Conservation (phyloP, 92 coral and sea anemone genomes). For the Parazoanthus darwini region DNA sequence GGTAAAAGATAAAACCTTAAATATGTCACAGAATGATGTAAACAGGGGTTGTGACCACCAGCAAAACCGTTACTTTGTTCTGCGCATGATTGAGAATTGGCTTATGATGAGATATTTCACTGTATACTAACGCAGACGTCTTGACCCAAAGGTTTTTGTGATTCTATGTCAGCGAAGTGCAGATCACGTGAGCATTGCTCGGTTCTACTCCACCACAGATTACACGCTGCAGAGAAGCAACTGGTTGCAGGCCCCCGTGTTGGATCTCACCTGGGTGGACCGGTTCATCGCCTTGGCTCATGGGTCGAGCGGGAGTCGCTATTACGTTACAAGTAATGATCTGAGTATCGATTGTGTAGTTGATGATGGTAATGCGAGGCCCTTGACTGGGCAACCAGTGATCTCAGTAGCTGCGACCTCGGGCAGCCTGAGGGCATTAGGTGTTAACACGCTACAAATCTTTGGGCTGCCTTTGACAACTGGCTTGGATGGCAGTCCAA, state of each 20-base stretch:
- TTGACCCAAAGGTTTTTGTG: slow-evolving; percentile 34
- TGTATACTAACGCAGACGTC: not conserved
- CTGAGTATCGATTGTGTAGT: slow-evolving; percentile 7
- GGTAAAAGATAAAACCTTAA: too few relatives aligned
- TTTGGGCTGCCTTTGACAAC: slow-evolving; percentile 13
- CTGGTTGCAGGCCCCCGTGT: not conserved
- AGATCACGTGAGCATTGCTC: not conserved
- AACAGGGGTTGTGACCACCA: too few relatives aligned
- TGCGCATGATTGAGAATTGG: too few relatives aligned
- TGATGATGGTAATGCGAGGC: not conserved
- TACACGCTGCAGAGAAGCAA: not conserved
- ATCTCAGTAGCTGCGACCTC: slow-evolving; percentile 19
- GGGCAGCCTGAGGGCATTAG: slow-evolving; percentile 18
- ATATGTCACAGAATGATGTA: too few relatives aligned
- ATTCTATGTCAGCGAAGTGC: not conserved
- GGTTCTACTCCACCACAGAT: slow-evolving; percentile 11
- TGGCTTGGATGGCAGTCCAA: slow-evolving; percentile 22
- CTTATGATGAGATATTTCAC: not conserved
- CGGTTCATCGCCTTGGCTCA: slow-evolving; percentile 10
- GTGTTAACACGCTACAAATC: not conserved
- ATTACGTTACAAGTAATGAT: not conserved
- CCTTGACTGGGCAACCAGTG: slow-evolving; percentile 16
- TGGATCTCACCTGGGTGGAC: not conserved
- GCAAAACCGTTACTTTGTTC: too few relatives aligned
- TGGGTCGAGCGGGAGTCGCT: slow-evolving; percentile 13